Conservation (phyloP, 2,888 invertebrate species). For the Callosobruchus maculatus region DNA sequence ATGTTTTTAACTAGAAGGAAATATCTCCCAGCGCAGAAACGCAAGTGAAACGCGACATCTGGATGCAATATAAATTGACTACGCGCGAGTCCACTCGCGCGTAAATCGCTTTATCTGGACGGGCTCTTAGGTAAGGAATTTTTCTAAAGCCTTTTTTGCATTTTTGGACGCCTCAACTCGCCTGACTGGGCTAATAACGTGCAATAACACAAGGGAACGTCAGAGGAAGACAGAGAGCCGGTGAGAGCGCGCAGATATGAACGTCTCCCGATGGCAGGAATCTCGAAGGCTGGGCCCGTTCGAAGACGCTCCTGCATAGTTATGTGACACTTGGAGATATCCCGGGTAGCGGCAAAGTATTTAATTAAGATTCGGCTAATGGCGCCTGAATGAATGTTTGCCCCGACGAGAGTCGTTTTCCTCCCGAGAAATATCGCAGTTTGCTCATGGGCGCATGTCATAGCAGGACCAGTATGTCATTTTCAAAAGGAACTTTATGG, state of each 20-base stretch:
- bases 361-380: conserved; percentile 50
- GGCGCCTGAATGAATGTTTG: conserved; percentile 42
- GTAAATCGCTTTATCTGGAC: too few relatives aligned
- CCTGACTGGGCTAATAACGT: not conserved
- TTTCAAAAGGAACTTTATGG: not conserved
- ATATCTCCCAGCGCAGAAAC: too few relatives aligned
- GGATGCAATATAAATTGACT: too few relatives aligned
- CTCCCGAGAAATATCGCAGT: not conserved
- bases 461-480: not conserved
- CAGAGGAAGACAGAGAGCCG: conserved; percentile 9
- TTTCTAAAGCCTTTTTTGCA: not conserved
- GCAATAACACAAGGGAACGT: conserved; percentile 7
- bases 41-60: too few relatives aligned
- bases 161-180: not conserved
- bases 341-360: conserved; percentile 45
- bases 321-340: conserved; percentile 52
- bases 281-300: conserved; percentile 12
- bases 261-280: conserved; percentile 3
- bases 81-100: too few relatives aligned
- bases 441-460: not conserved
- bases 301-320: conserved; percentile 43
- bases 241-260: conserved; percentile 8
- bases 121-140: too few relatives aligned
- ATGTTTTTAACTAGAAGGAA: too few relatives aligned
- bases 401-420: conserved; percentile 18